phyloP scores from a whole-genome alignment of 2,888 invertebrate species.

The Seira ritae region DNA sequence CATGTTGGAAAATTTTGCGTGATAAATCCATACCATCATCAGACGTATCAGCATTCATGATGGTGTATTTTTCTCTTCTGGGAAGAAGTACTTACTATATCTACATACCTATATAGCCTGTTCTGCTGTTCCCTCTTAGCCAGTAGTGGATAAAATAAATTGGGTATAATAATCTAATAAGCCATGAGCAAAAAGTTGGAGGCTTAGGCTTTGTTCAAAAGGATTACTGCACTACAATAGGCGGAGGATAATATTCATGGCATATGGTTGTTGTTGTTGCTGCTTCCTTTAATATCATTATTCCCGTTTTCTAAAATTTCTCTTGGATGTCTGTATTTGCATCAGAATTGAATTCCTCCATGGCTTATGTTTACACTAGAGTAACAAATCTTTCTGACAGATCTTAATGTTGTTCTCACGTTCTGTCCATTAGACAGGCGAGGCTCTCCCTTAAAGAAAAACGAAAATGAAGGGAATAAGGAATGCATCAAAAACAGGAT shows the following conservation, averaged over 20 bases:
- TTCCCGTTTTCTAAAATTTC: neutral
- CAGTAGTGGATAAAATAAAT: no score
- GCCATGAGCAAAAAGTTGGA: no score
- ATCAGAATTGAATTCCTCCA: constrained; percentile 45
- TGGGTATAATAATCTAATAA: no score
- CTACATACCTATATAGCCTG: no score
- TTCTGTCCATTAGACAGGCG: constrained; percentile 48
- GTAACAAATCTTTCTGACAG: constrained; percentile 63
- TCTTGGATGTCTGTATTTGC: constrained; percentile 32
- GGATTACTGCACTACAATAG: neutral
- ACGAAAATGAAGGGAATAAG: neutral
- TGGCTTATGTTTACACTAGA: constrained; percentile 37
- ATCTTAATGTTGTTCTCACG: constrained; percentile 59
- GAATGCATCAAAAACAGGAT: no score
- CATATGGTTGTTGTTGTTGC: neutral
- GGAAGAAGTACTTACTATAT: no score
- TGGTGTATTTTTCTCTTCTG: no score
- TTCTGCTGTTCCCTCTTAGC: no score
- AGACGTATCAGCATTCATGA: no score
- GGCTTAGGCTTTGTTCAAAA: no score
- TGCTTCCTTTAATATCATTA: neutral
- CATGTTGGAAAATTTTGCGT: no score
- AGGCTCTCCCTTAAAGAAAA: neutral
- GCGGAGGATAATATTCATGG: neutral
- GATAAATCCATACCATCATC: no score